A percentile compares a stretch with the other conserved stretches of the same genome.
Conservation (phyloP, 2,113 vertebrate genomes). For the Chaetura pelagica region DNA sequence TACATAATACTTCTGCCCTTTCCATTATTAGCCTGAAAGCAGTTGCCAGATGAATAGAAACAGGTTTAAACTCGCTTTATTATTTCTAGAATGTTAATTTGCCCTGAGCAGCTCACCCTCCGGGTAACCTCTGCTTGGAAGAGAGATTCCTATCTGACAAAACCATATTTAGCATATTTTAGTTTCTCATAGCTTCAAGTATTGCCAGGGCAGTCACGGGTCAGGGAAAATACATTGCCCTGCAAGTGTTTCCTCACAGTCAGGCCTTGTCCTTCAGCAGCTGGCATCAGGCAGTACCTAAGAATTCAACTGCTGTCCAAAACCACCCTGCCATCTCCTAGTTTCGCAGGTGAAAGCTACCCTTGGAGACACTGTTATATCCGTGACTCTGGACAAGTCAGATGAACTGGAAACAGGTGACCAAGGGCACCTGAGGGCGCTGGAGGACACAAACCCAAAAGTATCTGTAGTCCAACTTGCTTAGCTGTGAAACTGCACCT, state of each 20-base stretch:
- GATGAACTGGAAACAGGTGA: neutral
- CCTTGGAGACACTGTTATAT: neutral
- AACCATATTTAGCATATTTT: neutral
- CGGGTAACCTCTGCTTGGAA: neutral
- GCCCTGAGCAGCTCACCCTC: slow-evolving; percentile 1
- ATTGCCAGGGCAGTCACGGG: neutral
- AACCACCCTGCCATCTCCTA: neutral
- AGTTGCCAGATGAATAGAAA: slow-evolving; percentile 30
- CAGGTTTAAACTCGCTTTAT: slow-evolving; percentile 35
- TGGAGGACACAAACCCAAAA: neutral
- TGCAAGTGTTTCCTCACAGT: neutral
- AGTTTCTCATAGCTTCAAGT: slow-evolving; percentile 3
- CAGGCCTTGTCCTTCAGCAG: neutral
- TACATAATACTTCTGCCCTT: slow-evolving; percentile 21
- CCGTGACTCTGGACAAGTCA: neutral
- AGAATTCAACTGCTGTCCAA: neutral
- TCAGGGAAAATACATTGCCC: neutral
- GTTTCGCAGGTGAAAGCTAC: neutral
- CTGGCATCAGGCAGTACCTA: neutral
- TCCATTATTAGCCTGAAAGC: slow-evolving; percentile 53
- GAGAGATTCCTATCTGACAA: neutral
- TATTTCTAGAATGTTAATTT: slow-evolving; percentile 36
- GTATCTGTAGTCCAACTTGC: neutral
- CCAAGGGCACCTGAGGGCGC: neutral
- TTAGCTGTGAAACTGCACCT: neutral